Percentiles rank a stretch among this genome's conserved stretches.
Evolutionary conservation across 2,888 invertebrate genomes (phyloP).

Genomic region (Brachyptera putata): DNA sequence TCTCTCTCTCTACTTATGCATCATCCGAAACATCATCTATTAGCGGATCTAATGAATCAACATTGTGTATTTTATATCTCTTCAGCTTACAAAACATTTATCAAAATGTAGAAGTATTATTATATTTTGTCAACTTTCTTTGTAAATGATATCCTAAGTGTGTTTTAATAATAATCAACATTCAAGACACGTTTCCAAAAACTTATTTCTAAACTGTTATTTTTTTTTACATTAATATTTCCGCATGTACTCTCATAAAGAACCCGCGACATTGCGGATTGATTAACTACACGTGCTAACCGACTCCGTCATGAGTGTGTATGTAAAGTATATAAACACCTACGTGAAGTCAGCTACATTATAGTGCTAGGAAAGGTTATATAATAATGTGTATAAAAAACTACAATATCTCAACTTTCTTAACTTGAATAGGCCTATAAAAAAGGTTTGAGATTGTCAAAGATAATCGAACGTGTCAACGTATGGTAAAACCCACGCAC

Average conservation of each 20-base stretch:
- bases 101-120: neutral
- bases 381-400: neutral
- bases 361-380: too few relatives aligned
- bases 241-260: too few relatives aligned
- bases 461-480: slow-evolving; percentile 8
- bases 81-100: neutral
- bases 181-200: neutral
- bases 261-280: neutral
- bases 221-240: slow-evolving; percentile 2
- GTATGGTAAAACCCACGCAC: too few relatives aligned
- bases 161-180: neutral
- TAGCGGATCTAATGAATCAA: too few relatives aligned
- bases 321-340: too few relatives aligned
- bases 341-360: neutral
- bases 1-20: too few relatives aligned
- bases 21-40: too few relatives aligned
- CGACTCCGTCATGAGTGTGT: too few relatives aligned
- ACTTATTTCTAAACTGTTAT: neutral
- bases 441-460: neutral
- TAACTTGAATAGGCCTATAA: neutral
- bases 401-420: slow-evolving; percentile 11
- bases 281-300: neutral
- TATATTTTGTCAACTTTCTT: neutral
- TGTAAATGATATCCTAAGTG: neutral
- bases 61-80: too few relatives aligned